These are phyloP conservation scores for Aspidiotus rigidus DNA, from an alignment of 2,888 invertebrate species.

Conservation along the genomic window DNA sequence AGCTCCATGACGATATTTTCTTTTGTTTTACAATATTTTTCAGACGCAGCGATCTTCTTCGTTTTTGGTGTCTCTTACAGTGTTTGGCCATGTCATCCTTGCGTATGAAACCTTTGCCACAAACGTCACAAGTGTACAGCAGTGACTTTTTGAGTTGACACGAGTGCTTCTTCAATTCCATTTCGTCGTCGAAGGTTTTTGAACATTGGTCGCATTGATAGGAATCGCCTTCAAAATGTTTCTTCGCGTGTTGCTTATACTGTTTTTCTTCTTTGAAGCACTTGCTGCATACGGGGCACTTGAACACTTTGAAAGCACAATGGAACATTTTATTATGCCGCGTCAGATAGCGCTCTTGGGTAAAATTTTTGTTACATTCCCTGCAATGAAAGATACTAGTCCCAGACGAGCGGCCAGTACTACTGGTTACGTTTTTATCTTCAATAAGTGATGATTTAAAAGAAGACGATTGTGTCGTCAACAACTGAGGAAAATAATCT, in stretches of 20 bases:
- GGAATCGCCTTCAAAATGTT: slow-evolving; percentile 74
- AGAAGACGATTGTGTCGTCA: background rate
- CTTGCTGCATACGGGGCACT: slow-evolving; percentile 77
- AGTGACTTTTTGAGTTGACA: slow-evolving; percentile 79
- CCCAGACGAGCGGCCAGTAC: slow-evolving; percentile 1
- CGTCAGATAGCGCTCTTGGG: slow-evolving; percentile 76
- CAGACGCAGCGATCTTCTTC: slow-evolving; percentile 13
- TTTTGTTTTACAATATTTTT: background rate
- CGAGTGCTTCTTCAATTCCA: slow-evolving; percentile 75
- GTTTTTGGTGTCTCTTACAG: slow-evolving; percentile 60
- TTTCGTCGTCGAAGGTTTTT: slow-evolving; percentile 84
- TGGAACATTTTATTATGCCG: slow-evolving; percentile 87
- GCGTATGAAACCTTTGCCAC: slow-evolving; percentile 79
- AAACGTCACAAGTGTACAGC: slow-evolving; percentile 69
- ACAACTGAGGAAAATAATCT: background rate
- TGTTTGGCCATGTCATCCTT: slow-evolving; percentile 88
- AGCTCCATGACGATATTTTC: background rate
- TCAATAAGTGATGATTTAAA: too few relatives aligned
- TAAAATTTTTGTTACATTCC: slow-evolving; percentile 74
- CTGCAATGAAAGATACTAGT: slow-evolving; percentile 48
- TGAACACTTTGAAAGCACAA: slow-evolving; percentile 74
- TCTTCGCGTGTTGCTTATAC: slow-evolving; percentile 64
- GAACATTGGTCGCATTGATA: slow-evolving; percentile 77
- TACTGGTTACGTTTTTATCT: slow-evolving; percentile 3
- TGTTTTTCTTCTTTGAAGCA: slow-evolving; percentile 62